Evolutionary conservation across 2,888 invertebrate species (phyloP).

Genomic region (Ptilodon capucinus): DNA sequence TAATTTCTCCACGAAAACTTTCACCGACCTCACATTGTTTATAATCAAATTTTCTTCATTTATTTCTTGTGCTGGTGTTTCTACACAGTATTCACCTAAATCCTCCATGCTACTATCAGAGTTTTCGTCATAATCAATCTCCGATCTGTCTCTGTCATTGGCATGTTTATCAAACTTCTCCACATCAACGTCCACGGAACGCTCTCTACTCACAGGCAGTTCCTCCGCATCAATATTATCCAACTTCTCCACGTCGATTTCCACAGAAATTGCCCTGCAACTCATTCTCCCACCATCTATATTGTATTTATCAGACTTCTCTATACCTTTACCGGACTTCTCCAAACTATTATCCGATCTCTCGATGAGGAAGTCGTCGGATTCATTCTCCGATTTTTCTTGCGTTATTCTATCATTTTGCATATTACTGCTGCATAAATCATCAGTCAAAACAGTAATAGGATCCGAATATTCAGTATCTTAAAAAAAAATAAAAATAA

Average conservation of each 20-base stretch:
- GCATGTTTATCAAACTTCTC: neutral
- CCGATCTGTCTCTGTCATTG: neutral
- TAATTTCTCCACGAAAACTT: neutral
- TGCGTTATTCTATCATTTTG: neutral
- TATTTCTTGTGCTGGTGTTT: neutral
- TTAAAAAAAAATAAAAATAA: neutral
- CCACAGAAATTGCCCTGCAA: too few relatives aligned
- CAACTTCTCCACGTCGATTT: too few relatives aligned
- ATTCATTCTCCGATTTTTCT: neutral
- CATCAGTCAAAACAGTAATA: conserved; percentile 16
- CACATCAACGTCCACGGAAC: neutral
- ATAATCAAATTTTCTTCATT: neutral
- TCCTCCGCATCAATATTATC: too few relatives aligned
- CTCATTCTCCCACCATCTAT: too few relatives aligned
- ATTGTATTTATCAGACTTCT: neutral
- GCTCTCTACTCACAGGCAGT: neutral
- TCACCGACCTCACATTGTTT: neutral
- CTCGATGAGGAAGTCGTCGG: conserved; percentile 11
- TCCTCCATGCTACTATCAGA: neutral
- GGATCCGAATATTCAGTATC: conserved; percentile 4
- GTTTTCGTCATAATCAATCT: neutral
- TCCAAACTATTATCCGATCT: conserved; percentile 9
- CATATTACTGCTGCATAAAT: conserved; percentile 8
- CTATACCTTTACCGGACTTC: conserved; percentile 2
- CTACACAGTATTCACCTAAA: neutral